Conservation (phyloP, 2,888 invertebrate genomes). For the Gymnocheta viridis region DNA sequence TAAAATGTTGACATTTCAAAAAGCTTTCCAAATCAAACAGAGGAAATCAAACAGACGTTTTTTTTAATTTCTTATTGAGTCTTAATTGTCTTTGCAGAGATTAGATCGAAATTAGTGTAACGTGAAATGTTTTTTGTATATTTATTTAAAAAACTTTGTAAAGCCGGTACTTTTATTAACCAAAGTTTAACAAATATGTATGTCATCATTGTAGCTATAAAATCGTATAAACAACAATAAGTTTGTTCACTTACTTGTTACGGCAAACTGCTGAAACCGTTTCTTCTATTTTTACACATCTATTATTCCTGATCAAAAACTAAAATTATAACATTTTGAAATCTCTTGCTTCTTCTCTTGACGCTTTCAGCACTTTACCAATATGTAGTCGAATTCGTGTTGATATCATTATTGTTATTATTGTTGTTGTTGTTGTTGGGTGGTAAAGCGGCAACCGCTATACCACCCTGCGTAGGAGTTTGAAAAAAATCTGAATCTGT, state of each 20-base stretch:
- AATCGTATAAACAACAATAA: neutral
- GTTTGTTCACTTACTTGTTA: conserved; percentile 35
- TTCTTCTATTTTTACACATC: neutral
- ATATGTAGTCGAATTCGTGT: conserved; percentile 29
- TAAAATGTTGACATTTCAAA: neutral
- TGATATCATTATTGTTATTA: conserved; percentile 35
- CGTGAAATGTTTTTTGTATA: neutral
- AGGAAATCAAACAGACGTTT: too few species aligned
- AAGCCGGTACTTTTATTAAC: neutral
- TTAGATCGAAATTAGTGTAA: neutral
- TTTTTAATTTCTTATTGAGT: too few species aligned
- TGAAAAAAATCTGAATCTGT: conserved; percentile 78
- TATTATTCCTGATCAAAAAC: conserved; percentile 10
- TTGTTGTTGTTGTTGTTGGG: conserved; percentile 59
- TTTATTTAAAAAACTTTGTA: neutral
- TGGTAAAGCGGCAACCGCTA: conserved; percentile 81
- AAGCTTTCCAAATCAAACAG: neutral
- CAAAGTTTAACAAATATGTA: neutral
- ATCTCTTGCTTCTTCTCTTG: neutral
- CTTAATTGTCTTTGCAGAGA: neutral
- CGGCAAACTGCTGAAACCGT: conserved; percentile 20
- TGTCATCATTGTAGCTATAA: neutral
- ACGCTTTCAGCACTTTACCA: conserved; percentile 39
- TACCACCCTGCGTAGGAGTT: conserved; percentile 79
- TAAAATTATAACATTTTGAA: conserved; percentile 34